phyloP scores from a whole-genome alignment of 92 coral and sea anemone genomes.

The Scolanthus callimorphus region DNA sequence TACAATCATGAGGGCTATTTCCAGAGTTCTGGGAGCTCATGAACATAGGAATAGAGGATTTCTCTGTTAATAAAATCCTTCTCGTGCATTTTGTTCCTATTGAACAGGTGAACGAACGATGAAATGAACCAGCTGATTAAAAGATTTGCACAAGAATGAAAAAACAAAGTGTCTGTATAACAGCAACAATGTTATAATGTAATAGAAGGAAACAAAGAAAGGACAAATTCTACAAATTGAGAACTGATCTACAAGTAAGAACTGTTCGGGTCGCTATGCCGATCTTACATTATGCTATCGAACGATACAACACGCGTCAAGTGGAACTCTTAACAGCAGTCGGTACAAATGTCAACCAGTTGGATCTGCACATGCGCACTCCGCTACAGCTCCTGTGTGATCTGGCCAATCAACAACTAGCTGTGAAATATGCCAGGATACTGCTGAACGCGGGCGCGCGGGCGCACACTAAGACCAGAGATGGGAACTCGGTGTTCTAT shows the following conservation, averaged over 20 bases:
- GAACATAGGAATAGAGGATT: no score
- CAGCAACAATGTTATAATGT: no score
- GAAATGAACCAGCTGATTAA: no score
- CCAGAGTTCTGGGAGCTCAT: no score
- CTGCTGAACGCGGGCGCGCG: conserved; percentile 44
- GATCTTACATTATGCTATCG: conserved; percentile 40
- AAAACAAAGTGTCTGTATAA: no score
- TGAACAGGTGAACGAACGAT: no score
- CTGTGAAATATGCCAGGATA: conserved; percentile 25
- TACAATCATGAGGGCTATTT: no score
- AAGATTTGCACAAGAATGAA: no score
- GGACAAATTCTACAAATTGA: neutral
- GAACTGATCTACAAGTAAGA: neutral
- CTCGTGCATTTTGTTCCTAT: no score
- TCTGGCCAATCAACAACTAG: conserved; percentile 26
- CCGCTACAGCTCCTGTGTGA: conserved; percentile 49
- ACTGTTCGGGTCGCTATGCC: neutral
- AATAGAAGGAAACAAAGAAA: no score
- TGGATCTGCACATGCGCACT: conserved; percentile 42
- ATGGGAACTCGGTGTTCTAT: conserved; percentile 36
- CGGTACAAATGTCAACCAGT: conserved; percentile 44
- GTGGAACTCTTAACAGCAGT: conserved; percentile 33
- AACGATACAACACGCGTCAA: conserved; percentile 37
- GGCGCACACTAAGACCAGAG: conserved; percentile 22
- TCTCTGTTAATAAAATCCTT: no score